Conservation (phyloP, 2,888 invertebrate genomes). For the Seira ritae region DNA sequence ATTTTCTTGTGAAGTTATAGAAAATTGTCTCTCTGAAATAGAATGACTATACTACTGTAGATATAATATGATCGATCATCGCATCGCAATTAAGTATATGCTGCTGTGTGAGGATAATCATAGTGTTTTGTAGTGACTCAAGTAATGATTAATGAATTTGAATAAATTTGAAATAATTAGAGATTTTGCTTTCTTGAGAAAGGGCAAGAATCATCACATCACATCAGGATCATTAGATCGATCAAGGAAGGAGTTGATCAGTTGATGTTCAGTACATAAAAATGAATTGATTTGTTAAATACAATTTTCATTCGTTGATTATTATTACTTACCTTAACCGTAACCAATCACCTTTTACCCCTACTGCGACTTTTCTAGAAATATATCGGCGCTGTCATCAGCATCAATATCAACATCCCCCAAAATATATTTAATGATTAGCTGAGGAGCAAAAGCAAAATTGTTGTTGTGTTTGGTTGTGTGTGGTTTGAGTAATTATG, state of each 20-base stretch:
- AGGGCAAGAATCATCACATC: slow-evolving; percentile 21
- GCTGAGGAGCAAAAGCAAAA: no score
- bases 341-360: not conserved
- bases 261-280: not conserved
- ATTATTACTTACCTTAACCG: slow-evolving; percentile 28
- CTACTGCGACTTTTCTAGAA: not conserved
- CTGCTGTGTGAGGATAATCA: slow-evolving; percentile 45
- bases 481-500: slow-evolving; percentile 48
- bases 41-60: slow-evolving; percentile 35
- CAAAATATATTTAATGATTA: no score
- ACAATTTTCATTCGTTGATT: slow-evolving; percentile 46
- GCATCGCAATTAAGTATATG: slow-evolving; percentile 49
- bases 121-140: slow-evolving; percentile 23
- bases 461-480: not conserved
- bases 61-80: no score
- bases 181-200: slow-evolving; percentile 7
- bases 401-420: not conserved
- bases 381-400: not conserved
- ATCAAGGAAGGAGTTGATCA: not conserved
- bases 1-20: not conserved
- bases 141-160: slow-evolving; percentile 59
- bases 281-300: slow-evolving; percentile 39
- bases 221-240: not conserved
- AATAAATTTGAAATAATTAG: slow-evolving; percentile 50
- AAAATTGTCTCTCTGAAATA: slow-evolving; percentile 3